These are phyloP conservation scores for Molorchus minor DNA, from an alignment of 2,888 invertebrate genomes.

Conservation along the genomic window DNA sequence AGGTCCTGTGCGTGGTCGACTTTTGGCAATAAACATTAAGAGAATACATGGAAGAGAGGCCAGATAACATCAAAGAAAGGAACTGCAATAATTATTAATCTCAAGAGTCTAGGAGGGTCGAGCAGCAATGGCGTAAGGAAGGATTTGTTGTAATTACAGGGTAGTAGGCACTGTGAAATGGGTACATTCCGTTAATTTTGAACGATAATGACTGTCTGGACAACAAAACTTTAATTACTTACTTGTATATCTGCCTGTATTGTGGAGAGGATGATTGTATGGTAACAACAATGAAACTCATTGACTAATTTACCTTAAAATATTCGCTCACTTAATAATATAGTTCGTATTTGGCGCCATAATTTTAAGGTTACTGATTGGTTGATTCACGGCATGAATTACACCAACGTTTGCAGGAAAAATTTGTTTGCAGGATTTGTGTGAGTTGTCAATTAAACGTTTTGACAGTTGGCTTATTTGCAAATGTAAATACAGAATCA, in stretches of 20 bases:
- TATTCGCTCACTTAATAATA: too few relatives aligned
- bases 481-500: too few relatives aligned
- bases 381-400: too few relatives aligned
- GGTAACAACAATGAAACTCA: too few relatives aligned
- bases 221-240: background rate
- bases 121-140: background rate
- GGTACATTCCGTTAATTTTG: background rate
- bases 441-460: too few relatives aligned
- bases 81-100: slow-evolving; percentile 12
- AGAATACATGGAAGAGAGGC: background rate
- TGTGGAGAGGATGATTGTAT: background rate
- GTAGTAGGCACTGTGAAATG: background rate
- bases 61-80: slow-evolving; percentile 1
- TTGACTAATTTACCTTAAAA: too few relatives aligned
- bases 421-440: too few relatives aligned
- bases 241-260: background rate
- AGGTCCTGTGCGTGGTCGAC: background rate
- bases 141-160: background rate
- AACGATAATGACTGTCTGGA: background rate
- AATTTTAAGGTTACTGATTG: too few relatives aligned
- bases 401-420: too few relatives aligned
- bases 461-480: too few relatives aligned
- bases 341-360: too few relatives aligned
- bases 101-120: background rate
- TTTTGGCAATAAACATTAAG: slow-evolving; percentile 12